phyloP scores from a whole-genome alignment of 1,140 invertebrate species.

The Laupala kohalensis region DNA sequence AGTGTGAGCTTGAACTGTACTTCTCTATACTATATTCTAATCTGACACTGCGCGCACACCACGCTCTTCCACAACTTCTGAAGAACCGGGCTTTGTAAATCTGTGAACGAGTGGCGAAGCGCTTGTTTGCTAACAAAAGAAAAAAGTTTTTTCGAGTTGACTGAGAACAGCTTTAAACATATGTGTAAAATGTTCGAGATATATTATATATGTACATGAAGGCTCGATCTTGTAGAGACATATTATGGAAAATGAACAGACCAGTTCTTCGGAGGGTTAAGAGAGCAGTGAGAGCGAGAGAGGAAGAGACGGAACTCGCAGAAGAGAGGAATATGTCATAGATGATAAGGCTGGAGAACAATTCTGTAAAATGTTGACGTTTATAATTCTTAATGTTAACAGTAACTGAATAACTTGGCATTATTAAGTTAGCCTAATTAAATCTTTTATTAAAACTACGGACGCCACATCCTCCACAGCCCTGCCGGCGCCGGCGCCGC shows the following conservation, averaged over 20 bases:
- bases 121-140: neutral
- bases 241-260: neutral
- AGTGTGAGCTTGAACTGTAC: neutral
- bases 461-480: neutral
- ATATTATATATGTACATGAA: neutral
- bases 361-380: neutral
- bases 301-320: neutral
- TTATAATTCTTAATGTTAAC: neutral
- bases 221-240: neutral
- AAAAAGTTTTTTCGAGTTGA: neutral
- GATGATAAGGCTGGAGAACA: neutral
- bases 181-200: neutral
- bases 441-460: neutral
- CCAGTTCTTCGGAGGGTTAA: neutral
- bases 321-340: neutral
- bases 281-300: neutral
- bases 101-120: neutral
- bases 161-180: neutral
- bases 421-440: neutral
- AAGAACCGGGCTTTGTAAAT: neutral
- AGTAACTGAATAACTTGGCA: neutral
- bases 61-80: neutral
- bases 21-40: neutral
- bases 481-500: too few species aligned
- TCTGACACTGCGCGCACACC: neutral